phyloP scores from a whole-genome alignment of 2,797 vertebrate genomes.

The Neosalanx taihuensis region DNA sequence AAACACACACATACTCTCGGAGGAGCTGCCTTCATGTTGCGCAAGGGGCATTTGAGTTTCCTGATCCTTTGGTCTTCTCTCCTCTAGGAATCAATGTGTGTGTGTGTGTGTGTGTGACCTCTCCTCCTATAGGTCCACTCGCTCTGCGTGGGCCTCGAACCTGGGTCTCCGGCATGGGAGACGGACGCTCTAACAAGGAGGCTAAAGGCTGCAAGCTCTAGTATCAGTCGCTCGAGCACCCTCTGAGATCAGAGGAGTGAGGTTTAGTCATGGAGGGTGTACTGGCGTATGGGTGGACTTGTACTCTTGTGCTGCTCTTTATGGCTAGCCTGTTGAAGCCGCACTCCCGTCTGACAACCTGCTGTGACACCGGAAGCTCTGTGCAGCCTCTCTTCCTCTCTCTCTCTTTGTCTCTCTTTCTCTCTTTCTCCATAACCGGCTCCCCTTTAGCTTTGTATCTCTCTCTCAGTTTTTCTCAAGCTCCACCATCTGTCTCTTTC shows the following conservation, averaged over 20 bases:
- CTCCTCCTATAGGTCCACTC: too few species aligned
- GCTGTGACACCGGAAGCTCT: constrained; percentile 15
- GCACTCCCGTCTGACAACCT: constrained; percentile 11
- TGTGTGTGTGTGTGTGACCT: not conserved
- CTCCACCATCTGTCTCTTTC: not conserved
- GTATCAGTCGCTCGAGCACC: too few species aligned
- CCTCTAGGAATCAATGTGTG: not conserved
- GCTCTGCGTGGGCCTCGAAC: too few species aligned
- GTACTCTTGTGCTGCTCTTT: not conserved
- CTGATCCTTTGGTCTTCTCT: not conserved
- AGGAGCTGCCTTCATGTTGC: not conserved
- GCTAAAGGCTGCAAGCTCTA: too few species aligned
- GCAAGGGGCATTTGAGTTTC: not conserved
- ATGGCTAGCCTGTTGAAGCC: not conserved
- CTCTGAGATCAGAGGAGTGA: too few species aligned
- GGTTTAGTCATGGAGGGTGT: not conserved
- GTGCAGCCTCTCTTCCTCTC: constrained; percentile 24
- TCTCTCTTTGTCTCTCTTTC: too few species aligned
- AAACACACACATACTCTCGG: not conserved
- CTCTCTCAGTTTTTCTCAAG: not conserved
- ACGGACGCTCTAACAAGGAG: too few species aligned
- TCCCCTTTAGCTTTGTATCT: not conserved
- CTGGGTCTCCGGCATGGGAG: too few species aligned
- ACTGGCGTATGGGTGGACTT: not conserved
- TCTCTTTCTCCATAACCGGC: not conserved